These are phyloP conservation scores for Copidosoma floridanum DNA, from an alignment of 1,140 invertebrate species.

Conservation along the genomic window DNA sequence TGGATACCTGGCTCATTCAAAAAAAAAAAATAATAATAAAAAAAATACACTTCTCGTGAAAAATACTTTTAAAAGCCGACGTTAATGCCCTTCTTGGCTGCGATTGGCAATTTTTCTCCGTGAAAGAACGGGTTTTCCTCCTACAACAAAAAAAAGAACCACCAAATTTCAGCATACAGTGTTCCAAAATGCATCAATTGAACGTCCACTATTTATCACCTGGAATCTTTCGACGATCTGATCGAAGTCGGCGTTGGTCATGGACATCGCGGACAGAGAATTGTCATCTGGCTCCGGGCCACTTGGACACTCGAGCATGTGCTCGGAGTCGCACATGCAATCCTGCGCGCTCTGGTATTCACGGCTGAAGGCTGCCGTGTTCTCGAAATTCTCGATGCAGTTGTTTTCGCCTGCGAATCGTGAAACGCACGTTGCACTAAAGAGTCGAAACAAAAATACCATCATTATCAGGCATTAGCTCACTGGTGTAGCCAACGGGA, in stretches of 20 bases:
- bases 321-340: conserved; percentile 97
- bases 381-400: conserved; percentile 90
- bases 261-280: conserved; percentile 44
- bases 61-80: conserved; percentile 44
- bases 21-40: no score
- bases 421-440: no score
- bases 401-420: conserved; percentile 81
- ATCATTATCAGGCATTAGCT: no score
- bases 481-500: conserved; percentile 80
- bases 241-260: conserved; percentile 56
- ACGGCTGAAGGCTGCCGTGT: conserved; percentile 92
- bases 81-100: conserved; percentile 83
- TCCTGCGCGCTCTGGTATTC: conserved; percentile 91
- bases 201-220: no score
- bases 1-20: not conserved
- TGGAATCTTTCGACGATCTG: conserved; percentile 60
- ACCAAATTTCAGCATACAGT: no score
- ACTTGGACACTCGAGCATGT: conserved; percentile 92
- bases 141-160: conserved; percentile 51
- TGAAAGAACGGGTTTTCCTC: conserved; percentile 73
- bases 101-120: conserved; percentile 81
- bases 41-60: no score
- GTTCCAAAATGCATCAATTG: no score
- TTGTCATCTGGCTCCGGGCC: conserved; percentile 40
- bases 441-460: not conserved